Evolutionary conservation across 92 coral and sea anemone species (phyloP).

Genomic region (Montipora capitata): DNA sequence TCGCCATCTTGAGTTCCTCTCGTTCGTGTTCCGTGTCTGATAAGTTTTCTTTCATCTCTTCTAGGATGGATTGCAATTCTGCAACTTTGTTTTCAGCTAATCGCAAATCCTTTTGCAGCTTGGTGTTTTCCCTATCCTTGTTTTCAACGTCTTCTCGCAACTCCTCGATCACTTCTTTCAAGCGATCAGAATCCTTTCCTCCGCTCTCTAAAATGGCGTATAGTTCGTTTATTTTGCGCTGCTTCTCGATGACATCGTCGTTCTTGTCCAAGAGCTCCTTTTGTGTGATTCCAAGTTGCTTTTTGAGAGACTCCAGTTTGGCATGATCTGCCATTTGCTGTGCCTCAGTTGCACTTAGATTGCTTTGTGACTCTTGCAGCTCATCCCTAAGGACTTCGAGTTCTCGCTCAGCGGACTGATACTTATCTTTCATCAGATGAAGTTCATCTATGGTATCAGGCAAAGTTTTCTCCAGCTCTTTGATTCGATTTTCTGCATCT

Average conservation of each 20-base stretch:
- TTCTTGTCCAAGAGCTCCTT: conserved; percentile 79
- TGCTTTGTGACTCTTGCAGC: conserved; percentile 76
- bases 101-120: conserved; percentile 75
- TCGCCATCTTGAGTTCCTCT: conserved; percentile 77
- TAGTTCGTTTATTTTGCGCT: conserved; percentile 86
- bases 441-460: conserved; percentile 80
- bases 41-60: conserved; percentile 61
- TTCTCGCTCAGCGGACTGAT: conserved; percentile 72
- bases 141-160: conserved; percentile 75
- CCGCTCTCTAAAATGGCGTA: conserved; percentile 81
- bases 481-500: conserved; percentile 71
- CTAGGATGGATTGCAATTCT: conserved; percentile 63
- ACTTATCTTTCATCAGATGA: conserved; percentile 70
- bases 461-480: conserved; percentile 81
- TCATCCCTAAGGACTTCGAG: conserved; percentile 74
- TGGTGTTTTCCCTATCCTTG: conserved; percentile 84
- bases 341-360: conserved; percentile 79
- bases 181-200: conserved; percentile 81
- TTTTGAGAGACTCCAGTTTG: conserved; percentile 80
- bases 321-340: conserved; percentile 76
- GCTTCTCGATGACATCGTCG: conserved; percentile 77
- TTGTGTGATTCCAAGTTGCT: conserved; percentile 79
- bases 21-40: conserved; percentile 74
- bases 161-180: conserved; percentile 84
- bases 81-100: conserved; percentile 66